Evolutionary conservation across 1,140 invertebrate genomes (phyloP).

Genomic region (Neodiprion virginianus): DNA sequence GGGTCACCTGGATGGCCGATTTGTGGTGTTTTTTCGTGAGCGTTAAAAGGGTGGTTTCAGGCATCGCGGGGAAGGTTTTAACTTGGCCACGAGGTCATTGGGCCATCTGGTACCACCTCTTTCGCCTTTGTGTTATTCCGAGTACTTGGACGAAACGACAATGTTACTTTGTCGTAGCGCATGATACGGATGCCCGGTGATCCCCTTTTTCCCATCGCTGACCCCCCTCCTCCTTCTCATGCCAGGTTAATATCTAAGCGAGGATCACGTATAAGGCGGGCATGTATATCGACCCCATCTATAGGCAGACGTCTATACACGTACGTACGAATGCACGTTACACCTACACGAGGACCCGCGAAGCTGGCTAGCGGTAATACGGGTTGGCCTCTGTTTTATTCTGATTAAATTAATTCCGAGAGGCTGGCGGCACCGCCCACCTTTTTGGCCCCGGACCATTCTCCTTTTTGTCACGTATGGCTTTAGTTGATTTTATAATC

Average conservation of each 20-base stretch:
- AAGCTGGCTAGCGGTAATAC: conserved; percentile 20
- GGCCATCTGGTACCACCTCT: conserved; percentile 8
- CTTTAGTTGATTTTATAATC: conserved; percentile 51
- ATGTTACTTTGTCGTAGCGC: background rate
- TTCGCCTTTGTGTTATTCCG: background rate
- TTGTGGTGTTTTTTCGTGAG: conserved; percentile 18
- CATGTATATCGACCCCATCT: background rate
- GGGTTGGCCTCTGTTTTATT: conserved; percentile 32
- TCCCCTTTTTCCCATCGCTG: background rate
- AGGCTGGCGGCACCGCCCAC: conserved; percentile 19
- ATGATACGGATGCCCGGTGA: background rate
- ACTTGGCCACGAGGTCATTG: background rate
- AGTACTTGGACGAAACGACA: background rate
- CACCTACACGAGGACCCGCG: no score
- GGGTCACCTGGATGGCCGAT: conserved; percentile 10
- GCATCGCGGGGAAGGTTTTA: background rate
- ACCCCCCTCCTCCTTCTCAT: background rate
- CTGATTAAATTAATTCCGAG: conserved; percentile 41
- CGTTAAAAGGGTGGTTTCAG: background rate
- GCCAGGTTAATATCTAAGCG: background rate
- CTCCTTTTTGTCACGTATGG: conserved; percentile 47
- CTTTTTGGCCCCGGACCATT: conserved; percentile 5
- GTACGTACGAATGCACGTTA: background rate
- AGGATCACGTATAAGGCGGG: background rate
- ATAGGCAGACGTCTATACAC: no score